These are phyloP conservation scores for Harmothoe impar DNA, from an alignment of 2,888 invertebrate species.

Conservation along the genomic window DNA sequence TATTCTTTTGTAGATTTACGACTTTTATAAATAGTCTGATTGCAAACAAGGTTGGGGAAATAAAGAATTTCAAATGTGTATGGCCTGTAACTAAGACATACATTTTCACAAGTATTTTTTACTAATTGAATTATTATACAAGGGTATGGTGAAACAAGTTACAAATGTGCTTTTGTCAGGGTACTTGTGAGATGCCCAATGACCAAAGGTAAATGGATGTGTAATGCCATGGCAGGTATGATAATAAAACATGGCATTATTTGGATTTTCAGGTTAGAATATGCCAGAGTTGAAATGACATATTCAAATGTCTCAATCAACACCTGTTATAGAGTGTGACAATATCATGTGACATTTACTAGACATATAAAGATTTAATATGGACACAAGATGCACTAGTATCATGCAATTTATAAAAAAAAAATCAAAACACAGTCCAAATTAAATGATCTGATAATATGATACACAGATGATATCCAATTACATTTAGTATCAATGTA, in stretches of 20 bases:
- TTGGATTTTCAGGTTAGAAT: too few species aligned
- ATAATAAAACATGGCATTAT: too few species aligned
- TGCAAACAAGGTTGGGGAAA: too few species aligned
- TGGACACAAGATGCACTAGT: conserved; percentile 56
- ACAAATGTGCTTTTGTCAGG: too few species aligned
- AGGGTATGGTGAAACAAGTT: conserved; percentile 20
- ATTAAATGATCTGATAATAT: neutral
- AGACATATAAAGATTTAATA: neutral
- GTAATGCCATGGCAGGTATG: too few species aligned
- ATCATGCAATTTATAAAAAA: conserved; percentile 33
- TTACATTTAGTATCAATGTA: conserved; percentile 51
- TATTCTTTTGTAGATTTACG: too few species aligned
- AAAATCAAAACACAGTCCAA: neutral
- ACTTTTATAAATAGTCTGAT: too few species aligned
- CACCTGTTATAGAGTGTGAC: neutral
- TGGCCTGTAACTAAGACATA: too few species aligned
- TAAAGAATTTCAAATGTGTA: too few species aligned
- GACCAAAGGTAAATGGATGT: too few species aligned
- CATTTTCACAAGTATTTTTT: too few species aligned
- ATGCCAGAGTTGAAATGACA: neutral
- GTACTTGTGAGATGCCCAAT: too few species aligned
- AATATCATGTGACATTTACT: conserved; percentile 15
- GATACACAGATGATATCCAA: conserved; percentile 45
- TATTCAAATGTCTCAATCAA: neutral
- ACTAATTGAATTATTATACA: neutral